Base-by-base conservation (phyloP, 53 echinoderm and acorn worm genomes). In the Hippasteria phrygiana region DNA sequence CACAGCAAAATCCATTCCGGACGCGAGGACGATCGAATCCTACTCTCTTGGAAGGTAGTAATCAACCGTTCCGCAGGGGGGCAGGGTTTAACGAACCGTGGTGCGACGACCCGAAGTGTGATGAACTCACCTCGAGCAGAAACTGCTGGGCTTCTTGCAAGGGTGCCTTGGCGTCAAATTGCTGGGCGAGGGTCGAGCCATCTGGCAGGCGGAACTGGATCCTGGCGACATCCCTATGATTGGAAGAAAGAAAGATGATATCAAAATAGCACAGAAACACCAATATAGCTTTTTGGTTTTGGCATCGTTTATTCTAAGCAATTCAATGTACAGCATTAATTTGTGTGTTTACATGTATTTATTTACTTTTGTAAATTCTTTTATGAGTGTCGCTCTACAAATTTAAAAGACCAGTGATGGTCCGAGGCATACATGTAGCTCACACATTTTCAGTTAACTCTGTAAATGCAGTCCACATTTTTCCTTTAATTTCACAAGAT, bases 181-280 rank as follows among this genome's bases (percentile, higher is more conserved):
- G 94, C 24, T 94, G 73, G 4, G 88, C 87, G 59, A 95, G 71
- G 6, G 94, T 93, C 14, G 93, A 92, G n/a, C 98, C 98, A 90
- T 97, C 98, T 40, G 98, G 98, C 46, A 97, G 71, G 46, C 98
- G 69, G 82, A 97, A 95, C 79, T 97, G 98, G 31, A 97, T 81
- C 65, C 93, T 91, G 26, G 95, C 94, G 43, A 82, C 83, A 46
- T 97, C 95, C 78, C 98, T 97, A 59, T 14, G 39, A 55, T 55
- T 59, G 22, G 2, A 59, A 59, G 59, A 59, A 8, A 59, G 22
- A 59, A 20, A 83, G 22, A 51, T 88, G 1, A 54, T 14, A 45
- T 50, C 16, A 43, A 9, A 51, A 83, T 6, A 43, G 29, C 51
- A 4, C 14, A 34, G 39, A 28, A 27, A 4, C 10, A 43, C 29